phyloP scores from a whole-genome alignment of 2,113 vertebrate genomes.

The Gallinago undulata region DNA sequence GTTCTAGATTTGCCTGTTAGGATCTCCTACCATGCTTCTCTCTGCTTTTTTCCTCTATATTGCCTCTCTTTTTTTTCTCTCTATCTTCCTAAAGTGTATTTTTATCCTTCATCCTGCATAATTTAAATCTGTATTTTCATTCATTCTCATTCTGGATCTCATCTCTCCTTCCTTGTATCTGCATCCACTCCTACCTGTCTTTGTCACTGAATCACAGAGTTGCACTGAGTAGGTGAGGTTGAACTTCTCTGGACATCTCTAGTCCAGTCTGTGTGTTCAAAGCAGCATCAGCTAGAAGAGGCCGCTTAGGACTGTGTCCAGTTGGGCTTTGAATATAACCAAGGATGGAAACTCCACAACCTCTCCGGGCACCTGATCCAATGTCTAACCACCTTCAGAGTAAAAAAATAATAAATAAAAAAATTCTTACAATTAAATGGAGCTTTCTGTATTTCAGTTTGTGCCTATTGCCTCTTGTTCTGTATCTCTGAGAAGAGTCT shows the following conservation, averaged over 20 bases:
- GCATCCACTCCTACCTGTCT: background rate
- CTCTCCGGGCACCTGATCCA: background rate
- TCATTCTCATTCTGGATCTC: background rate
- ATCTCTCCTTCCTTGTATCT: background rate
- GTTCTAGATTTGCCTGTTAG: background rate
- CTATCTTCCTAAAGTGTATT: background rate
- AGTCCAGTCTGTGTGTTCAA: background rate
- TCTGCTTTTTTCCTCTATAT: background rate
- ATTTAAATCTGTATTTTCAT: background rate
- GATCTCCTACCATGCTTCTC: background rate
- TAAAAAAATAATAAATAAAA: background rate
- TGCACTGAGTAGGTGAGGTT: background rate
- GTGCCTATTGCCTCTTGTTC: background rate
- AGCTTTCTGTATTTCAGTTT: background rate
- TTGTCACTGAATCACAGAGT: background rate
- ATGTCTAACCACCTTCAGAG: background rate
- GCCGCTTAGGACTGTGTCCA: fast-evolving
- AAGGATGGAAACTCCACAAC: background rate
- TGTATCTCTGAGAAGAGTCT: background rate
- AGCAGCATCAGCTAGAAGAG: background rate
- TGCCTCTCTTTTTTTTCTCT: background rate
- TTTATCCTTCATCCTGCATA: background rate
- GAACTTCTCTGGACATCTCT: background rate
- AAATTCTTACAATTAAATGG: background rate
- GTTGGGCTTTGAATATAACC: background rate